These are phyloP conservation scores for Melanotaenia maccullochi DNA, from an alignment of 2,797 vertebrate species.

Conservation along the genomic window DNA sequence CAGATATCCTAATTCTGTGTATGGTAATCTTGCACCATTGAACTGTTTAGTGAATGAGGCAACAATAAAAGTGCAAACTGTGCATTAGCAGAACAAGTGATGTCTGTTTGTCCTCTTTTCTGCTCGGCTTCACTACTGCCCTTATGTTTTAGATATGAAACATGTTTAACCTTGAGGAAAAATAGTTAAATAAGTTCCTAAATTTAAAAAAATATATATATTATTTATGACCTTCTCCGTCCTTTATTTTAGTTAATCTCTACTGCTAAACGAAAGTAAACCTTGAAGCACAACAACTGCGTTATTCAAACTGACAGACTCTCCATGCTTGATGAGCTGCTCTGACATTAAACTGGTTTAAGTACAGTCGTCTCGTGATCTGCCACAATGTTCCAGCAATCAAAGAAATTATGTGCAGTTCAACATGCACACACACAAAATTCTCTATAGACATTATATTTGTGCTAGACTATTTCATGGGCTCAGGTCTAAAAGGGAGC, in stretches of 20 bases:
- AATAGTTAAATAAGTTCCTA: no score
- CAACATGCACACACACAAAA: background rate
- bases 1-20: slow-evolving; percentile 98
- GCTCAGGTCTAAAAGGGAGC: background rate
- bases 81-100: slow-evolving; percentile 83
- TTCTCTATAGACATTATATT: background rate
- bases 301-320: background rate
- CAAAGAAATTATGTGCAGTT: background rate
- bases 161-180: background rate
- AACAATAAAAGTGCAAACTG: slow-evolving; percentile 98
- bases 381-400: slow-evolving; percentile 1
- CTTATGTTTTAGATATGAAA: background rate
- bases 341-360: slow-evolving; percentile 12
- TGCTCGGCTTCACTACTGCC: slow-evolving; percentile 6
- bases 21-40: slow-evolving; percentile 98
- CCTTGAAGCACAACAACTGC: background rate
- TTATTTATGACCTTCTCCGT: background rate
- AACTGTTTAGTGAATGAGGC: slow-evolving; percentile 96
- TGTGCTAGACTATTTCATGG: background rate
- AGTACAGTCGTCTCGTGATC: slow-evolving; percentile 8
- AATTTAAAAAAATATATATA: no score
- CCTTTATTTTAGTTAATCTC: background rate
- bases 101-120: slow-evolving; percentile 50
- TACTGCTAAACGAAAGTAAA: background rate
- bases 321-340: background rate